Conservation (phyloP, 1,140 invertebrate species). For the Drosophila prosaltans region DNA sequence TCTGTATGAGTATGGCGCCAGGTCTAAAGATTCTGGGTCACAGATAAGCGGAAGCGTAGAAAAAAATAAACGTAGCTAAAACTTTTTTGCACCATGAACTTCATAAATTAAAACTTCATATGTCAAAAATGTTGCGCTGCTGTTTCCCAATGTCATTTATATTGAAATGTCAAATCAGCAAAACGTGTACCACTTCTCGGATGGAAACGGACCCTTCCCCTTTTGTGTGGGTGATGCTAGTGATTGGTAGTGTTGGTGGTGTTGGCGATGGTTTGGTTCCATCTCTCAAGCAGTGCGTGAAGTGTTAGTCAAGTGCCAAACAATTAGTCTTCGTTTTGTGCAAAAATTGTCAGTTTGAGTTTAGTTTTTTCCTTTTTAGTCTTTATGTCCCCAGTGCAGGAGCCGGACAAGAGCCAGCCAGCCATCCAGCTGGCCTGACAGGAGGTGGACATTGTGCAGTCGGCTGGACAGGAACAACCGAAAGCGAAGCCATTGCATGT, state of each 20-base stretch:
- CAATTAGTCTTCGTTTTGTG: constrained; percentile 51
- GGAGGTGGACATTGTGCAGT: constrained; percentile 15
- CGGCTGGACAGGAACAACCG: constrained; percentile 11
- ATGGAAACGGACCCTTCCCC: background rate
- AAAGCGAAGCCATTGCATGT: constrained; percentile 16
- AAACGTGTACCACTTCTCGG: constrained; percentile 41
- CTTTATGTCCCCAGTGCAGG: constrained; percentile 2
- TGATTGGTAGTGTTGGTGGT: background rate
- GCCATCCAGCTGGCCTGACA: background rate
- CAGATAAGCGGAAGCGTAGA: constrained; percentile 41
- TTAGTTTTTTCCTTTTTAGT: constrained; percentile 12
- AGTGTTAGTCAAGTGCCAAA: constrained; percentile 40
- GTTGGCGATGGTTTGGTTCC: background rate
- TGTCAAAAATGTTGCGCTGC: constrained; percentile 55
- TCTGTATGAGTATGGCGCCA: constrained; percentile 70
- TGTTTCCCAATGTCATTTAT: constrained; percentile 56
- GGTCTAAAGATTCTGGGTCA: constrained; percentile 59
- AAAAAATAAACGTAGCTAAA: constrained; percentile 32
- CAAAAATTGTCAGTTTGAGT: constrained; percentile 37
- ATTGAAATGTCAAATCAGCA: constrained; percentile 67
- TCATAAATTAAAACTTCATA: constrained; percentile 78
- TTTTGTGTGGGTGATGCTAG: background rate
- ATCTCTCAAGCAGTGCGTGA: constrained; percentile 28
- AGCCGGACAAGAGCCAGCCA: background rate
- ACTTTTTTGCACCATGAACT: constrained; percentile 47